phyloP scores from a whole-genome alignment of 2,113 vertebrate species.

The Corynorhinus townsendii region DNA sequence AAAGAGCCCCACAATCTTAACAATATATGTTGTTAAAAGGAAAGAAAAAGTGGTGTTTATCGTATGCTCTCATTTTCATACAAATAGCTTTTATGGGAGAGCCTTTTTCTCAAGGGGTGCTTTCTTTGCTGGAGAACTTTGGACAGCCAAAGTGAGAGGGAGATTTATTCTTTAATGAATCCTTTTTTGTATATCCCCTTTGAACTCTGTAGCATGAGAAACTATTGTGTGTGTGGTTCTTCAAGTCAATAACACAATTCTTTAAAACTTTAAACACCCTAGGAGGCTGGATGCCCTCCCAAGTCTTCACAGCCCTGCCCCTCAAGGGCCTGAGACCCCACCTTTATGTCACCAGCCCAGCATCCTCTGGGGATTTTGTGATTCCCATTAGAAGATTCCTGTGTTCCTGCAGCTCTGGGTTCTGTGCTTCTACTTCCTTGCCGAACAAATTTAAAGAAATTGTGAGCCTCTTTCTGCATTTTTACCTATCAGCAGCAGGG shows the following conservation, averaged over 20 bases:
- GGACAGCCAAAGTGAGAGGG: not conserved
- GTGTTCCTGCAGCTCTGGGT: not conserved
- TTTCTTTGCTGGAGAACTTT: not conserved
- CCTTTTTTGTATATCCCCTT: not conserved
- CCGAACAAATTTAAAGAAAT: not conserved
- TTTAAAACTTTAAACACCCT: not conserved
- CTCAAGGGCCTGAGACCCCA: not conserved
- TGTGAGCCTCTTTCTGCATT: not conserved
- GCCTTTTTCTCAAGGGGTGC: not conserved
- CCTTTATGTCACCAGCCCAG: not conserved
- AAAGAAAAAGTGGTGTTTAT: not conserved
- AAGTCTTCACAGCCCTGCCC: not conserved
- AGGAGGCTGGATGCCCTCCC: not conserved
- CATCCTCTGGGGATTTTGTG: not conserved
- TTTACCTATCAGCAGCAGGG: slow-evolving; percentile 38
- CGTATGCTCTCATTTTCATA: not conserved
- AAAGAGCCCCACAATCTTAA: not conserved
- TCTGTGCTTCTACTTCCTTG: not conserved
- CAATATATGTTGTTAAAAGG: not conserved
- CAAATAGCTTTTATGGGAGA: not conserved
- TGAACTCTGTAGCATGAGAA: not conserved
- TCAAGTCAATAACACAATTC: not conserved
- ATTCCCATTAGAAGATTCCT: not conserved
- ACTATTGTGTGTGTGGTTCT: not conserved
- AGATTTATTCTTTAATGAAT: not conserved